Conservation (phyloP, 2,888 invertebrate genomes). For the Chydorus sphaericus region DNA sequence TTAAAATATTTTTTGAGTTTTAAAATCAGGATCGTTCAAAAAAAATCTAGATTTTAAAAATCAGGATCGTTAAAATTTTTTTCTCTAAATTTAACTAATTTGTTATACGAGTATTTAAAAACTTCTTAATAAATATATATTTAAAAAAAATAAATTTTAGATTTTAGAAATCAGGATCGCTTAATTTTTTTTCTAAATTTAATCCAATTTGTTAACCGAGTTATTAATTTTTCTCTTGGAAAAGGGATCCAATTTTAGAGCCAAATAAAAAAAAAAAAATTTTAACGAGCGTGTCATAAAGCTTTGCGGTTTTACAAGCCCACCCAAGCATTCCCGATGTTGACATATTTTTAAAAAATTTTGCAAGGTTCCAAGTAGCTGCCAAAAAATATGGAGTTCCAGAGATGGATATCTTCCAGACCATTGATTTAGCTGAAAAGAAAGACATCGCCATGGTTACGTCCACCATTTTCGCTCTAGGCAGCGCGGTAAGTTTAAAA, state of each 20-base stretch:
- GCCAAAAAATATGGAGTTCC: slow-evolving; percentile 70
- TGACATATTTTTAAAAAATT: too few relatives aligned
- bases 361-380: slow-evolving; percentile 60
- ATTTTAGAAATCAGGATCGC: too few relatives aligned
- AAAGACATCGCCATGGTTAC: slow-evolving; percentile 81
- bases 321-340: not conserved
- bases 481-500: slow-evolving; percentile 55
- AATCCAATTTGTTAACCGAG: not conserved
- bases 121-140: not conserved
- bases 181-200: too few relatives aligned
- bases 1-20: too few relatives aligned
- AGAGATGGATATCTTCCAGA: slow-evolving; percentile 75
- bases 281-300: not conserved
- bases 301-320: not conserved
- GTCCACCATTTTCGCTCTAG: slow-evolving; percentile 72
- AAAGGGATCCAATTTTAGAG: not conserved
- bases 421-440: slow-evolving; percentile 78
- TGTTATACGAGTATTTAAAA: slow-evolving; percentile 2
- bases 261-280: not conserved
- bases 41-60: too few relatives aligned
- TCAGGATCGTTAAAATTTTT: too few relatives aligned
- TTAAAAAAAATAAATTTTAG: slow-evolving; percentile 2
- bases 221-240: not conserved
- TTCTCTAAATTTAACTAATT: not conserved
- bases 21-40: too few relatives aligned